Percentiles rank a stretch among this genome's conserved stretches.
Conservation (phyloP, 2,113 vertebrate genomes). For the Emydura subglobosa region DNA sequence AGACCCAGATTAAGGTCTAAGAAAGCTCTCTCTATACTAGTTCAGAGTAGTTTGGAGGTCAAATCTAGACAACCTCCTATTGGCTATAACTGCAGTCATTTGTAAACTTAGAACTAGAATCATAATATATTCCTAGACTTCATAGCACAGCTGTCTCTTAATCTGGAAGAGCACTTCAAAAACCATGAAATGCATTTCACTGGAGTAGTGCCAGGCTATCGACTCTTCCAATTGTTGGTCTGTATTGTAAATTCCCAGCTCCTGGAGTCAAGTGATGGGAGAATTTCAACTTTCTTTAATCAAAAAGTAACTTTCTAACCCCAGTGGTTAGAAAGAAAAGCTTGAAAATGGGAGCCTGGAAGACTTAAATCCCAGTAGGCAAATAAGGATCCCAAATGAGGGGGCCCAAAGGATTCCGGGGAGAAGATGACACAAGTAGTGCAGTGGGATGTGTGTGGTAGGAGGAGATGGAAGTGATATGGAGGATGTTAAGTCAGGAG, state of each 20-base stretch:
- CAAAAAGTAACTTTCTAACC: not conserved
- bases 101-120: not conserved
- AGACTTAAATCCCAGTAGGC: too few relatives aligned
- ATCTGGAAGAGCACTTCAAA: not conserved
- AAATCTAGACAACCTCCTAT: not conserved
- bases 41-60: not conserved
- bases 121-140: not conserved
- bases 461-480: not conserved
- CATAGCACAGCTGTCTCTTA: not conserved
- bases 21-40: too few relatives aligned
- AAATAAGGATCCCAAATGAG: too few relatives aligned
- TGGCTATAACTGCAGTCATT: not conserved
- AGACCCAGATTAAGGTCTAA: too few relatives aligned
- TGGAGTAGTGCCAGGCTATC: slow-evolving; percentile 27
- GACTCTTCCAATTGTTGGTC: slow-evolving; percentile 26
- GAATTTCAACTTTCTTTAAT: slow-evolving; percentile 16
- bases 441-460: not conserved
- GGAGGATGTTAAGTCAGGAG: not conserved
- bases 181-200: slow-evolving; percentile 49
- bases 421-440: too few relatives aligned
- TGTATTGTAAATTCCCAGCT: not conserved
- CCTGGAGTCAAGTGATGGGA: not conserved
- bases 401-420: too few relatives aligned
- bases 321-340: too few relatives aligned
- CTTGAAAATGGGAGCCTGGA: too few relatives aligned